Percentiles rank a stretch among this genome's conserved stretches.
Conservation (phyloP, 2,113 vertebrate genomes). For the Dasyornis broadbenti region DNA sequence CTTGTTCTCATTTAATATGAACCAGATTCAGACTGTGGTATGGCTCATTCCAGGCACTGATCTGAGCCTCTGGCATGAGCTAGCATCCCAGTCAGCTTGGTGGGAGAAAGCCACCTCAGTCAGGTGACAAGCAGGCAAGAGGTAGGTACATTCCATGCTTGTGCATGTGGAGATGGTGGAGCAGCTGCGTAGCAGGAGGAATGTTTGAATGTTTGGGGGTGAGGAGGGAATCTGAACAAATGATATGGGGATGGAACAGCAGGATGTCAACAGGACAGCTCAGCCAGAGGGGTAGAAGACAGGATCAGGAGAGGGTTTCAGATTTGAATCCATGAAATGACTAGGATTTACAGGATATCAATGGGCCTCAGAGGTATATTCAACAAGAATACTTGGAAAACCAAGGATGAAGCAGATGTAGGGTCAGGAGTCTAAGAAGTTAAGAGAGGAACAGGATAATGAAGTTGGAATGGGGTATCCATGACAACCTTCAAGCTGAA, state of each 20-base stretch:
- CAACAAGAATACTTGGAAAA: background rate
- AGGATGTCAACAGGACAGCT: background rate
- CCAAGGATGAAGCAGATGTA: background rate
- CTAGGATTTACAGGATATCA: background rate
- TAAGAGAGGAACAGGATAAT: background rate
- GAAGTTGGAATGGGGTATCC: background rate
- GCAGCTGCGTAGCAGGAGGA: background rate
- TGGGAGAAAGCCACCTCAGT: background rate
- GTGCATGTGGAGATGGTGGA: background rate
- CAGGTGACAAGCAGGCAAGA: background rate
- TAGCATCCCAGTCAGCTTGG: background rate
- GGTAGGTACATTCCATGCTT: background rate
- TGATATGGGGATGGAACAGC: accelerated
- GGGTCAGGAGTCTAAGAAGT: background rate
- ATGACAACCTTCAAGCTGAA: background rate
- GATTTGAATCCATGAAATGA: background rate
- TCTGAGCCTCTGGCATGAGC: background rate
- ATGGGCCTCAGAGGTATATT: background rate
- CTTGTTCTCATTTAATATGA: background rate
- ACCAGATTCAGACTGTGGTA: background rate
- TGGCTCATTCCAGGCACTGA: accelerated
- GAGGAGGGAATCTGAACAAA: background rate
- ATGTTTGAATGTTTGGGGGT: background rate
- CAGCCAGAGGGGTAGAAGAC: background rate
- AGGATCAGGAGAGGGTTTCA: background rate